phyloP scores from a whole-genome alignment of 2,797 vertebrate genomes.

The Chaunax sp. region DNA sequence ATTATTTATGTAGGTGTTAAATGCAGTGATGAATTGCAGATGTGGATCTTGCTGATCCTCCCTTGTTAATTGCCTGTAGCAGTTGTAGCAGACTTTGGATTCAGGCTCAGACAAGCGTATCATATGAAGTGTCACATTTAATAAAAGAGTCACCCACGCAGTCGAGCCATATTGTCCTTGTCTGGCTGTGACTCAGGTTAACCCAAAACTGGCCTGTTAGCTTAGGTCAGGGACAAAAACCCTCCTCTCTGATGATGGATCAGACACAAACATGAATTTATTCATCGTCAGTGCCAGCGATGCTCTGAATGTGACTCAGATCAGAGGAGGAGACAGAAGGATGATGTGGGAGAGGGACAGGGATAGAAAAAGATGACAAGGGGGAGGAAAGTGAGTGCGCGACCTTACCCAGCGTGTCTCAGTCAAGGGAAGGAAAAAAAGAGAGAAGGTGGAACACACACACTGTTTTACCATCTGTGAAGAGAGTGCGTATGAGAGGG shows the following conservation, averaged over 20 bases:
- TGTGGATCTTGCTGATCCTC: constrained; percentile 62
- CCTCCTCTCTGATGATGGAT: constrained; percentile 45
- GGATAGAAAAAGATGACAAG: constrained; percentile 47
- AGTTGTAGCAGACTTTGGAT: constrained; percentile 44
- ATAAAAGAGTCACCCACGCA: constrained; percentile 60
- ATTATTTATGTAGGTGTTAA: constrained; percentile 75
- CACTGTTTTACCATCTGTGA: constrained; percentile 80
- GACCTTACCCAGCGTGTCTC: constrained; percentile 66
- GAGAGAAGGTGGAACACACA: constrained; percentile 73
- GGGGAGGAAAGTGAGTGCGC: constrained; percentile 57
- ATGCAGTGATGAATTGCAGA: constrained; percentile 61
- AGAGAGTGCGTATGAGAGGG: constrained; percentile 28
- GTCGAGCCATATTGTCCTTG: constrained; percentile 60
- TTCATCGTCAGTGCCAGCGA: constrained; percentile 5
- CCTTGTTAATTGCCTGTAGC: constrained; percentile 52
- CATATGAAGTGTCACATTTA: constrained; percentile 65
- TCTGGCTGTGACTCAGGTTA: constrained; percentile 68
- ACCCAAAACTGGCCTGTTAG: constrained; percentile 51
- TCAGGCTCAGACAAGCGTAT: constrained; percentile 53
- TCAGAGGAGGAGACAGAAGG: constrained; percentile 51
- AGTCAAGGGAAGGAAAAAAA: constrained; percentile 68
- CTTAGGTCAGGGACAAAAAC: constrained; percentile 46
- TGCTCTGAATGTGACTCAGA: constrained; percentile 44
- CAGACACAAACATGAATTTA: constrained; percentile 27
- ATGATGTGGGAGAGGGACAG: constrained; percentile 15